Evolutionary conservation across 2,888 invertebrate genomes (phyloP).

Genomic region (Portevinia maculata): DNA sequence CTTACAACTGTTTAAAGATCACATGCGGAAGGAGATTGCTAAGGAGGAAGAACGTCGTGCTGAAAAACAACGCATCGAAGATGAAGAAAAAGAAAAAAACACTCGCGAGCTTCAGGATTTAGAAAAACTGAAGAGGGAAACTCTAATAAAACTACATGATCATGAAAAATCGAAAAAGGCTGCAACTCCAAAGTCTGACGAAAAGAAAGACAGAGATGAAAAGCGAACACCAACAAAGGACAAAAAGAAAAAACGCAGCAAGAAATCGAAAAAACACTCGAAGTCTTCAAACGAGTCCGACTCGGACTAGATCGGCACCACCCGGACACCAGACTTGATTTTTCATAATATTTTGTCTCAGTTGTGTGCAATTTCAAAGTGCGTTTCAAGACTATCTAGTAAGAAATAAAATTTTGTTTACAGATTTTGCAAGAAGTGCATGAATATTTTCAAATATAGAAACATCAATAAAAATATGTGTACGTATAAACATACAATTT

Average conservation of each 20-base stretch:
- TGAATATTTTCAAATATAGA: conserved; percentile 46
- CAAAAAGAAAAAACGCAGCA: conserved; percentile 80
- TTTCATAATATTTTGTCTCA: neutral
- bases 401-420: conserved; percentile 43
- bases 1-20: conserved; percentile 84
- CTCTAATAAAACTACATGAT: conserved; percentile 80
- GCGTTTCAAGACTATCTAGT: conserved; percentile 16
- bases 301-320: conserved; percentile 75
- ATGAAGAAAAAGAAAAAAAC: conserved; percentile 80
- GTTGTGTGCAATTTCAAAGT: conserved; percentile 49
- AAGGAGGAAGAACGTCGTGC: conserved; percentile 85
- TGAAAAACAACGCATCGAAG: conserved; percentile 82
- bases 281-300: conserved; percentile 79
- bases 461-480: conserved; percentile 25
- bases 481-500: conserved; percentile 1
- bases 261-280: conserved; percentile 81
- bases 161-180: conserved; percentile 78
- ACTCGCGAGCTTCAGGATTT: conserved; percentile 81
- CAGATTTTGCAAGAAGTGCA: conserved; percentile 42
- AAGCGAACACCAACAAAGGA: conserved; percentile 73
- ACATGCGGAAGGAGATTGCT: conserved; percentile 85
- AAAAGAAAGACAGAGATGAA: conserved; percentile 69
- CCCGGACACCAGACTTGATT: neutral
- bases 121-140: conserved; percentile 82
- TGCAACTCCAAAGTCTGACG: conserved; percentile 67